Percentiles rank a stretch among this genome's conserved stretches.
Conservation (phyloP, 2,113 vertebrate genomes). For the Takifugu flavidus region DNA sequence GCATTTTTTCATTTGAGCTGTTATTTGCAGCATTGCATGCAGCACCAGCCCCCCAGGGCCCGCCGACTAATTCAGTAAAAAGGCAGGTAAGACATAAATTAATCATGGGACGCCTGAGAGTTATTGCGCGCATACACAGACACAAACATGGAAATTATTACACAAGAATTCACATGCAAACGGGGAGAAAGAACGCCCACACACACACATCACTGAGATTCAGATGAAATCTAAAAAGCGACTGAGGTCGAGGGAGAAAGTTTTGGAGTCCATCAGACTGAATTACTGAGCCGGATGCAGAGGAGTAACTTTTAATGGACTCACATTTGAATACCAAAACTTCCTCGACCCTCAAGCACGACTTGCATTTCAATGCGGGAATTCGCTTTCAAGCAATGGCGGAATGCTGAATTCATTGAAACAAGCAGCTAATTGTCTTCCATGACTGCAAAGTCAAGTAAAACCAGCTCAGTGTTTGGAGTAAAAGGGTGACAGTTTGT, state of each 20-base stretch:
- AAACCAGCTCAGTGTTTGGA: background rate
- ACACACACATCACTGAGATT: constrained; percentile 32
- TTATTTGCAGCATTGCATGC: constrained; percentile 72
- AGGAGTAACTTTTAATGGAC: constrained; percentile 62
- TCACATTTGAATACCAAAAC: constrained; percentile 51
- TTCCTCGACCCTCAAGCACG: constrained; percentile 39
- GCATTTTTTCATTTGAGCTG: constrained; percentile 75
- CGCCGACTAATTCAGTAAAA: constrained; percentile 68
- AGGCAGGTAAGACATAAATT: constrained; percentile 75
- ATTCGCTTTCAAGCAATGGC: constrained; percentile 24
- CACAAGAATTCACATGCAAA: constrained; percentile 11
- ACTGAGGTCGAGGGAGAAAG: constrained; percentile 53
- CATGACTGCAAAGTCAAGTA: background rate
- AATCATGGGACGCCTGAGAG: constrained; percentile 63
- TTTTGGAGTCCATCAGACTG: constrained; percentile 62
- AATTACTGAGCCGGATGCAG: constrained; percentile 50
- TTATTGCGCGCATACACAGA: constrained; percentile 40
- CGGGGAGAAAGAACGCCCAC: constrained; percentile 12
- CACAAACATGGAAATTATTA: constrained; percentile 17
- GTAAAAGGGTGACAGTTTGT: too few species aligned
- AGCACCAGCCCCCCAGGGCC: constrained; percentile 56
- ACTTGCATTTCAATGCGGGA: constrained; percentile 48
- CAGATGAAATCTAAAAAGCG: constrained; percentile 61
- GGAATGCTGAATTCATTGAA: constrained; percentile 22
- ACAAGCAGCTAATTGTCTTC: constrained; percentile 6